A percentile compares a stretch with the other conserved stretches of the same genome.
Evolutionary conservation across 2,113 vertebrate genomes (phyloP).

Genomic region (Phoenicopterus ruber): DNA sequence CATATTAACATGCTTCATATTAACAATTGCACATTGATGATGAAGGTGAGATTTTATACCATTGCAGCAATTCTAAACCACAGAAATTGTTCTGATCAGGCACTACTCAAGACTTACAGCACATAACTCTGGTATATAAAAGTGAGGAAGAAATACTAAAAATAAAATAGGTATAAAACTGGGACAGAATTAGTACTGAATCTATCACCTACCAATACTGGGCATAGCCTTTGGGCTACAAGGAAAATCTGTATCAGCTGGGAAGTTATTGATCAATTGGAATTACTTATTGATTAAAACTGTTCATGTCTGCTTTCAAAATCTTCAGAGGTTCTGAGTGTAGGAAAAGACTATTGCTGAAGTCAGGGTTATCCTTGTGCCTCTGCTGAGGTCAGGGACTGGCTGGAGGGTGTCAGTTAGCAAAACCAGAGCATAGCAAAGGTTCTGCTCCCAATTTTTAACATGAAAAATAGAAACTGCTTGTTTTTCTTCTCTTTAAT

Average conservation of each 20-base stretch:
- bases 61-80: background rate
- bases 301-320: background rate
- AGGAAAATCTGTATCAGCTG: background rate
- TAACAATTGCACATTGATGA: background rate
- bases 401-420: background rate
- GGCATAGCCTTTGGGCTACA: background rate
- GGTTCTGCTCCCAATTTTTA: background rate
- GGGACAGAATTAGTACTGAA: background rate
- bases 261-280: background rate
- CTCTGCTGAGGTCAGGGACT: background rate
- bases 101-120: background rate
- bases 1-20: background rate
- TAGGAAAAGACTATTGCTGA: background rate
- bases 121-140: background rate
- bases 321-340: background rate
- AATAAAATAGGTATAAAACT: background rate
- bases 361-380: background rate
- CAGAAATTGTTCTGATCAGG: background rate
- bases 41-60: background rate
- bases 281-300: background rate
- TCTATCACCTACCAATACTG: background rate
- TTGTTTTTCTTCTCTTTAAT: background rate
- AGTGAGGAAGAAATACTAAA: background rate
- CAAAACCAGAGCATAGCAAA: background rate
- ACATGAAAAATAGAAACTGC: background rate